Percentiles rank a stretch among this genome's conserved stretches.
Conservation (phyloP, 2,797 vertebrate species). For the Anguilla megastoma region DNA sequence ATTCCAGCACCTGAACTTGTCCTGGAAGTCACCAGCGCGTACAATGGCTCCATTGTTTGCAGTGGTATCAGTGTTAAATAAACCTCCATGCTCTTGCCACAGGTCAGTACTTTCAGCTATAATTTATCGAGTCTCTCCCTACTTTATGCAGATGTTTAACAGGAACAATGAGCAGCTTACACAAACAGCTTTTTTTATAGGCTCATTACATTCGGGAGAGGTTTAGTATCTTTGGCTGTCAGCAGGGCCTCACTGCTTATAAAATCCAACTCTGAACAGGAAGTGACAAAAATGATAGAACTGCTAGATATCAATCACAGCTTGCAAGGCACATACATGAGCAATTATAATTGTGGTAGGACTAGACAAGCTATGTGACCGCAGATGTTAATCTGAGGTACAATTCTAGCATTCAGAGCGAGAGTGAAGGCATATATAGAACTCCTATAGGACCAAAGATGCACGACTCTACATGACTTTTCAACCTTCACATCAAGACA, state of each 20-base stretch:
- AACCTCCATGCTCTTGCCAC: not conserved
- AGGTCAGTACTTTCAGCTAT: not conserved
- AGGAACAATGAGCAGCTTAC: not conserved
- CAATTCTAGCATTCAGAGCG: not conserved
- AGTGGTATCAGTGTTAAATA: not conserved
- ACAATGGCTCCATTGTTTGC: not conserved
- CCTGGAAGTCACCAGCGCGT: not conserved
- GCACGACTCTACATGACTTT: no score
- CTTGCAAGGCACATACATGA: not conserved
- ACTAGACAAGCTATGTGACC: not conserved
- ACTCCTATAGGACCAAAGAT: not conserved
- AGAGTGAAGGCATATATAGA: not conserved
- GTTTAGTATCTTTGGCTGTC: not conserved
- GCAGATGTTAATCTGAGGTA: not conserved
- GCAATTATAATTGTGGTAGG: no score
- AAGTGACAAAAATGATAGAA: not conserved
- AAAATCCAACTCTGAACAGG: not conserved
- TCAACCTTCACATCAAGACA: no score
- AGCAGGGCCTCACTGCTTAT: not conserved
- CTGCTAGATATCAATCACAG: not conserved
- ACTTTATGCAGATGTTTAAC: not conserved
- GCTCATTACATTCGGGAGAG: not conserved
- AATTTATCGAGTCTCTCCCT: not conserved
- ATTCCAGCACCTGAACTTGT: not conserved
- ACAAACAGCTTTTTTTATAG: not conserved